Evolutionary conservation across 2,797 vertebrate genomes (phyloP), one percentile per base, ranked within the genome.

Genomic region (Apodemus agrarius): DNA sequence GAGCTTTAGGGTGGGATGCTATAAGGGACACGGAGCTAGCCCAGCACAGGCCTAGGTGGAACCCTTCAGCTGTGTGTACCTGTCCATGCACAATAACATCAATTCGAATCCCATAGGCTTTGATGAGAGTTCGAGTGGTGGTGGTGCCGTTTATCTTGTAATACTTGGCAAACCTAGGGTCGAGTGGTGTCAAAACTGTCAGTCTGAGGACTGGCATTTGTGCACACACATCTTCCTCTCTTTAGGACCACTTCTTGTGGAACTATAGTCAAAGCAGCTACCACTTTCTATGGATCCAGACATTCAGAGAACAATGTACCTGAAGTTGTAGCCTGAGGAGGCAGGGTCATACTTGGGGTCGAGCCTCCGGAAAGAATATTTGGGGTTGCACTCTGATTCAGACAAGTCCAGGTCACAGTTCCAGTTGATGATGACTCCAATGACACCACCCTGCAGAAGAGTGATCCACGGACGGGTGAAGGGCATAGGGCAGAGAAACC

Each of bases 391-490:
- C 26, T 98, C 31, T 0, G 98, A 99, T 0, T 98, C 96, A 2
- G 99, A 98, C 93, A 99, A 86, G 97, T 99, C 99, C 85, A 99
- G 98, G 97, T 99, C 98, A 97, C 99, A 99, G 65, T 99, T 98
- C 99, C 99, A 99, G 98, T 99, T 99, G 94, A 99, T 99, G 95
- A 99, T 99, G 93, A 99, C 99, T 0, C 99, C 99, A 0, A 99
- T 99, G 75, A 99, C 99, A 8, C 99, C 99, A 34, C 99, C 99
- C 99, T 99, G 97, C 61, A 90, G 80, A 46, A 79, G 46, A 78
- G 61, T 88, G 37, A 86, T 79, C 89, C 88, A 67, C 76, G 40
- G 19, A 3, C 37, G 2, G 40, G 21, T 63, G 16, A 79, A 57
- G 79, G 1, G 26, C 22, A 31, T 10, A 40, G 3, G 67, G 57